phyloP scores from a whole-genome alignment of 1,140 invertebrate species.

The Heliconius hermathena region DNA sequence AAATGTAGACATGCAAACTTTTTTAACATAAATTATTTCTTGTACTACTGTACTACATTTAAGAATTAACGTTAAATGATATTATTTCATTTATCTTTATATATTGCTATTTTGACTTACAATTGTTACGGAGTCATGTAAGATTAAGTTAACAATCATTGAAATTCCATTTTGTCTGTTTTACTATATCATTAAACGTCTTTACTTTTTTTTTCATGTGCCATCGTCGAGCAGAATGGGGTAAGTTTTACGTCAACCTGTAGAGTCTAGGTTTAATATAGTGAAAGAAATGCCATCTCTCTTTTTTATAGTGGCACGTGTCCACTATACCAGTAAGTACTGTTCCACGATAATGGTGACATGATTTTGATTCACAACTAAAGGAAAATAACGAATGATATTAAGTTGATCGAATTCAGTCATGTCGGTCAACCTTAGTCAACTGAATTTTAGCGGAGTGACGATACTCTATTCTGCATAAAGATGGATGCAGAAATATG shows the following conservation, averaged over 20 bases:
- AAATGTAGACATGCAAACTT: too few relatives aligned
- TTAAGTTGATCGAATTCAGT: not conserved
- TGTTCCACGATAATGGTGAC: not conserved
- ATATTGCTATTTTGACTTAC: not conserved
- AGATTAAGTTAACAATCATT: not conserved
- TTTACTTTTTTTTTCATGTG: conserved; percentile 71
- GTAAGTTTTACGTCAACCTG: conserved; percentile 77
- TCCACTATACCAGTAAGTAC: not conserved
- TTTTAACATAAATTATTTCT: too few relatives aligned
- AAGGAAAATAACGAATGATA: not conserved
- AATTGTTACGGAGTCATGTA: not conserved
- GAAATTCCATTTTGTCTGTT: conserved; percentile 49
- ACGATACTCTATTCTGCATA: too few relatives aligned
- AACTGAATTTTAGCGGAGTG: too few relatives aligned
- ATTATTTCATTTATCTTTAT: too few relatives aligned
- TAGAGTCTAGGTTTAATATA: conserved; percentile 50
- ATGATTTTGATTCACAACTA: not conserved
- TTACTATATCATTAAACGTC: conserved; percentile 68
- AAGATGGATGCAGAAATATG: too few relatives aligned
- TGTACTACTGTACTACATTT: too few relatives aligned
- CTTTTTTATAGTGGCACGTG: not conserved
- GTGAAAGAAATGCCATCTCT: not conserved
- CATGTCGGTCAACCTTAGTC: too few relatives aligned
- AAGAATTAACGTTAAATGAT: too few relatives aligned
- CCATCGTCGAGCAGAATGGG: conserved; percentile 73